These are phyloP conservation scores for Macroramphosus scolopax DNA, from an alignment of 2,797 vertebrate species.

Conservation along the genomic window DNA sequence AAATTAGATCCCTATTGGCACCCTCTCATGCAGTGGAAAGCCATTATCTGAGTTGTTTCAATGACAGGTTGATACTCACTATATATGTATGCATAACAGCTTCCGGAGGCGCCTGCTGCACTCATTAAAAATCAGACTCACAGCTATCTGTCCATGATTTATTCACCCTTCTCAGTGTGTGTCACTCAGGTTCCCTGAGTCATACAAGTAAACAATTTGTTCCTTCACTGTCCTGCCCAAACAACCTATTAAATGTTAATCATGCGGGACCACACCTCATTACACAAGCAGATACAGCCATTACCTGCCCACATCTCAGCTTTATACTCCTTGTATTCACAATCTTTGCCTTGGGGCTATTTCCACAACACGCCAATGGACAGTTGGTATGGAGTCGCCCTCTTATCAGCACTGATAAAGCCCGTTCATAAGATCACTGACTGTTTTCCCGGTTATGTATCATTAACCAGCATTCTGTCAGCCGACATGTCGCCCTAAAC, in stretches of 20 bases:
- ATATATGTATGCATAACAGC: constrained; percentile 35
- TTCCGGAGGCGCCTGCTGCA: constrained; percentile 25
- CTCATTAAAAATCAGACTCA: constrained; percentile 38
- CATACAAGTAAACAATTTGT: constrained; percentile 43
- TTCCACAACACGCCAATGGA: constrained; percentile 33
- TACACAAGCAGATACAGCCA: constrained; percentile 39
- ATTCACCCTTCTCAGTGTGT: constrained; percentile 9
- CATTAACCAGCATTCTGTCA: constrained; percentile 66
- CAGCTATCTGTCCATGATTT: constrained; percentile 13
- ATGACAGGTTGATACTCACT: constrained; percentile 24
- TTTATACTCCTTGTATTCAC: constrained; percentile 30
- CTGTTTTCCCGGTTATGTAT: constrained; percentile 63
- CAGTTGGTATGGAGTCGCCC: constrained; percentile 13
- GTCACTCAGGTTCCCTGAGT: not conserved
- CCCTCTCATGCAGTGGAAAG: constrained; percentile 19
- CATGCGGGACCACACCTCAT: constrained; percentile 47
- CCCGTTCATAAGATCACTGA: constrained; percentile 28
- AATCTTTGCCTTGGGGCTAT: constrained; percentile 27
- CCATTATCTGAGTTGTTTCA: constrained; percentile 21
- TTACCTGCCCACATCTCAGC: constrained; percentile 22
- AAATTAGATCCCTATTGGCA: constrained; percentile 29
- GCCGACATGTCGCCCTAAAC: constrained; percentile 16
- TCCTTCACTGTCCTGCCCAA: constrained; percentile 36
- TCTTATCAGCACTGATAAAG: constrained; percentile 59
- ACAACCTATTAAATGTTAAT: constrained; percentile 57